phyloP scores from a whole-genome alignment of 2,888 invertebrate species.

The Craniophora ligustri region DNA sequence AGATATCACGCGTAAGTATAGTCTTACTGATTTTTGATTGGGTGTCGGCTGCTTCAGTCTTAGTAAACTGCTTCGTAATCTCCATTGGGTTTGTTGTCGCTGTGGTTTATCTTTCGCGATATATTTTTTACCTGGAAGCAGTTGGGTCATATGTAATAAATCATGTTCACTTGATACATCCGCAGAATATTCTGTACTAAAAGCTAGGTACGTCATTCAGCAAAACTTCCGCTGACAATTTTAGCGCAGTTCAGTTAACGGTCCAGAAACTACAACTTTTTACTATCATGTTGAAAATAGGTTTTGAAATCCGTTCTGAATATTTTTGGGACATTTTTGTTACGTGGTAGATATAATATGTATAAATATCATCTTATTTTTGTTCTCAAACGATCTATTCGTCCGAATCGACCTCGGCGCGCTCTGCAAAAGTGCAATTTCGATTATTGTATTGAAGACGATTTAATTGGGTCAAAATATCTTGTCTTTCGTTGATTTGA shows the following conservation, averaged over 20 bases:
- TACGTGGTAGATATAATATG: background rate
- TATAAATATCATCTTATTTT: constrained; percentile 49
- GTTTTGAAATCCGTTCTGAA: background rate
- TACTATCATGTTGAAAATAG: constrained; percentile 1
- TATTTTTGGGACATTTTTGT: background rate
- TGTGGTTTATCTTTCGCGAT: background rate
- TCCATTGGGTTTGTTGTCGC: background rate
- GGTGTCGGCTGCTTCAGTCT: constrained; percentile 15
- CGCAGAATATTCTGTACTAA: constrained; percentile 43
- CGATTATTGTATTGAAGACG: constrained; percentile 14
- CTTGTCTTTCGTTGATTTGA: no score
- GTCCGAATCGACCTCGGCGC: constrained; percentile 60
- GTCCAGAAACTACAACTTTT: constrained; percentile 29
- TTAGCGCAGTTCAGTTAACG: constrained; percentile 34
- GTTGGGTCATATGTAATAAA: constrained; percentile 32
- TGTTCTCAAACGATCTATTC: constrained; percentile 47
- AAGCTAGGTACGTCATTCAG: constrained; percentile 60
- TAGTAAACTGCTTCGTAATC: constrained; percentile 11
- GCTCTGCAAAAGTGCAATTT: constrained; percentile 31
- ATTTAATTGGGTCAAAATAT: background rate
- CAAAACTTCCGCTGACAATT: constrained; percentile 47
- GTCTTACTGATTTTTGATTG: constrained; percentile 11
- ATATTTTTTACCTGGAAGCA: constrained; percentile 1
- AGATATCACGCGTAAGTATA: constrained; percentile 74
- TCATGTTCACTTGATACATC: constrained; percentile 25